A percentile compares a stretch with the other conserved stretches of the same genome.
Conservation (phyloP, 2,888 invertebrate genomes). For the Heteromurus nitidus region DNA sequence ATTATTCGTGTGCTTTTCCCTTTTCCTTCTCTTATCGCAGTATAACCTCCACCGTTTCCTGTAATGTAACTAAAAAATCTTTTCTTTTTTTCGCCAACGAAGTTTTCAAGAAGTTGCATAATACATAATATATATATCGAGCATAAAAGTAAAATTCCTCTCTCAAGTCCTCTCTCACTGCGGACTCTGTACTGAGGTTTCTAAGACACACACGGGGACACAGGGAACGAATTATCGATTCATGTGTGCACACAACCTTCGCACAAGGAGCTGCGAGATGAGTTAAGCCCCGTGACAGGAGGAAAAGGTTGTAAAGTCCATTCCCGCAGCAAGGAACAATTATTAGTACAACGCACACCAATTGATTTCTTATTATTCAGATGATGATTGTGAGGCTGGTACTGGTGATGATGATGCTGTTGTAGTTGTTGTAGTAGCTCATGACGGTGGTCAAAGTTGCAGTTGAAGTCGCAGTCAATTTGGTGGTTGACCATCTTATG, state of each 20-base stretch:
- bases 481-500: constrained; percentile 66
- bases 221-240: constrained; percentile 39
- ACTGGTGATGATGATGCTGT: constrained; percentile 16
- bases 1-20: constrained; percentile 27
- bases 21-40: constrained; percentile 5
- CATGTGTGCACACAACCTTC: constrained; percentile 21
- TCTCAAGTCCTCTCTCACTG: no score
- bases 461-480: constrained; percentile 57
- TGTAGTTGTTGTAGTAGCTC: constrained; percentile 5
- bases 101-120: constrained; percentile 1
- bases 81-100: background rate
- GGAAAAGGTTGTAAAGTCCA: constrained; percentile 28
- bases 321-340: constrained; percentile 28
- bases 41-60: no score
- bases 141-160: no score
- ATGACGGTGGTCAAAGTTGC: constrained; percentile 51
- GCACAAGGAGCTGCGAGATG: background rate
- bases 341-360: constrained; percentile 50
- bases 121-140: background rate
- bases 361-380: constrained; percentile 55
- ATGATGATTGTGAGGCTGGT: constrained; percentile 33
- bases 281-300: constrained; percentile 26
- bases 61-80: background rate
- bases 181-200: background rate
- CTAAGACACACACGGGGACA: background rate